Percentiles rank a stretch among this genome's conserved stretches.
Evolutionary conservation across 2,113 vertebrate species (phyloP).

Genomic region (Butorides virescens): DNA sequence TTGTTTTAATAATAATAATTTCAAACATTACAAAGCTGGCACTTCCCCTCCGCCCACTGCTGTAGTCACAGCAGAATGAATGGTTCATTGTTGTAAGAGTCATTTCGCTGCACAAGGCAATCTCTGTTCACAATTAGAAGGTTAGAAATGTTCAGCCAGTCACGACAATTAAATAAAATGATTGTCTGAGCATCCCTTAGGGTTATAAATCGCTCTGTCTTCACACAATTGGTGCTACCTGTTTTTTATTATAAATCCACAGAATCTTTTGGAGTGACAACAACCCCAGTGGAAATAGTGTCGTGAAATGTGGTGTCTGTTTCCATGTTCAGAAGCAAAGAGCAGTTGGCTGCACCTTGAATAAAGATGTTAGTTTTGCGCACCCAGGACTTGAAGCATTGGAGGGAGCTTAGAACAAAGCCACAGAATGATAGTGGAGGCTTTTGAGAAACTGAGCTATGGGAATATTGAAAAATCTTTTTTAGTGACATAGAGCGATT

Average conservation of each 20-base stretch:
- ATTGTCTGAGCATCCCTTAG: neutral
- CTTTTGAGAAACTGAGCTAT: neutral
- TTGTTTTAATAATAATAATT: slow-evolving; percentile 37
- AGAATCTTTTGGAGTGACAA: neutral
- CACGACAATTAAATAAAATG: slow-evolving; percentile 24
- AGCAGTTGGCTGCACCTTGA: neutral
- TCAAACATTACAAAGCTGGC: slow-evolving; percentile 18
- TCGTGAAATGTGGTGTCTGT: neutral
- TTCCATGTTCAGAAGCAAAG: neutral
- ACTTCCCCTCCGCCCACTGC: slow-evolving; percentile 28
- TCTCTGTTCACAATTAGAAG: slow-evolving; percentile 26
- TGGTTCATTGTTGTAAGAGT: slow-evolving; percentile 48
- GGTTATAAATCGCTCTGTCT: neutral
- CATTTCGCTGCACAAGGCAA: slow-evolving; percentile 24
- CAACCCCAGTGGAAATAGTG: neutral
- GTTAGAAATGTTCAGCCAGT: slow-evolving; percentile 46
- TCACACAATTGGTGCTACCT: neutral
- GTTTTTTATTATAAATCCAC: neutral
- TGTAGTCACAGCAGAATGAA: slow-evolving; percentile 57
- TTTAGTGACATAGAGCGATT: neutral
- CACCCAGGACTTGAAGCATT: neutral
- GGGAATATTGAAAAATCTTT: neutral
- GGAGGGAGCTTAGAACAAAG: neutral
- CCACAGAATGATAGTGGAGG: neutral
- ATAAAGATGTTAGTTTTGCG: neutral